A percentile compares a stretch with the other conserved stretches of the same genome.
Conservation (phyloP, 2,888 invertebrate genomes). For the Nephrocerus scutellatus region DNA sequence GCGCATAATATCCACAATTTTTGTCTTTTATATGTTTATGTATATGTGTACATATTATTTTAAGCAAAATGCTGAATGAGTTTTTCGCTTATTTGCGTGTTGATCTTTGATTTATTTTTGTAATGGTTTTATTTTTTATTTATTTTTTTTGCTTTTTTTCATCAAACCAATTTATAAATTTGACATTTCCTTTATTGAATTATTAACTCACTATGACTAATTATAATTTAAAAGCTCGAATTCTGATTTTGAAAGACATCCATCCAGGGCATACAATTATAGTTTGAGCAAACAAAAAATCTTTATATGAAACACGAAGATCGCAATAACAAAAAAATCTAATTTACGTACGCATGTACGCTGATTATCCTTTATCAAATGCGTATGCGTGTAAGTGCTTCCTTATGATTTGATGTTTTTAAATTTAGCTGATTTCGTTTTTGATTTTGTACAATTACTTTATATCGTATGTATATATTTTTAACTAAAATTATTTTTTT, state of each 20-base stretch:
- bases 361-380: conserved; percentile 7
- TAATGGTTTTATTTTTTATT: conserved; percentile 5
- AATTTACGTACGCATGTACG: not conserved
- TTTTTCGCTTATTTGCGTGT: conserved; percentile 6
- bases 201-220: conserved; percentile 12
- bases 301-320: not conserved
- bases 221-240: conserved; percentile 39
- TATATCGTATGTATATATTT: conserved; percentile 15
- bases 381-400: conserved; percentile 5
- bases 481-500: conserved; percentile 1
- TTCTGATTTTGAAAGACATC: conserved; percentile 25
- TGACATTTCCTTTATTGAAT: conserved; percentile 9
- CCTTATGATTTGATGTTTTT: conserved; percentile 5
- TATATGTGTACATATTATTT: conserved; percentile 4
- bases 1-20: conserved; percentile 45
- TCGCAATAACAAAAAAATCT: not conserved
- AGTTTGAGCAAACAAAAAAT: not conserved
- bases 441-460: conserved; percentile 9
- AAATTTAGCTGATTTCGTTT: conserved; percentile 8
- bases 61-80: not conserved
- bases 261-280: not conserved
- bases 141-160: conserved; percentile 11
- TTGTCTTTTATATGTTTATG: conserved; percentile 18
- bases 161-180: not conserved
- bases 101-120: conserved; percentile 10